Evolutionary conservation across 2,113 vertebrate genomes (phyloP).

Genomic region (Recurvirostra avosetta): DNA sequence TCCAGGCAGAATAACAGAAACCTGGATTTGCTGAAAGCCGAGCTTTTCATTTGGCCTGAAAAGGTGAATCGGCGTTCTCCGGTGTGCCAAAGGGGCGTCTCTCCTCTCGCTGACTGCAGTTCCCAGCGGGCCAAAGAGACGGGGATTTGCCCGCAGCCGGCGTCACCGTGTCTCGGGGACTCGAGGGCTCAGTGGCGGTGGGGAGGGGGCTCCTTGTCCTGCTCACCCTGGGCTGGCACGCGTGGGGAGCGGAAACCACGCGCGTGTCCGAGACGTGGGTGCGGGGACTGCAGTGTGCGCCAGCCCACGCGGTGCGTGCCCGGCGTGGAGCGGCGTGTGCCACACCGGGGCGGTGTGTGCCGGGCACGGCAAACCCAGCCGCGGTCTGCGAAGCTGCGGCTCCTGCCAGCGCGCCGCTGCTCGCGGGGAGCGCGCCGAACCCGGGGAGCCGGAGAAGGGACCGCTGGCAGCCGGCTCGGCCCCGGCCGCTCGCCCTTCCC

Average conservation of each 20-base stretch:
- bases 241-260: neutral
- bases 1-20: too few relatives aligned
- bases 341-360: neutral
- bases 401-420: neutral
- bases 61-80: accelerated
- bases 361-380: neutral
- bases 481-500: neutral
- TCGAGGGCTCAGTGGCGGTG: accelerated
- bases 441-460: neutral
- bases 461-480: neutral
- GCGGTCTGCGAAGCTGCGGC: neutral
- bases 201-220: neutral
- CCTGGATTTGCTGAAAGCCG: neutral
- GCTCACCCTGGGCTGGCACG: neutral
- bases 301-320: neutral
- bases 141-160: too few relatives aligned
- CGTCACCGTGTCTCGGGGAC: neutral
- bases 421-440: accelerated
- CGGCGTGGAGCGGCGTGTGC: neutral
- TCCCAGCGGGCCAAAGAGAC: neutral
- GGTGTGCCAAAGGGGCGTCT: neutral
- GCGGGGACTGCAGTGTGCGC: neutral
- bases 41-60: neutral
- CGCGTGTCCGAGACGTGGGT: accelerated
- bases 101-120: accelerated